Conservation (phyloP, 2,888 invertebrate species). For the Phortica okadai region DNA sequence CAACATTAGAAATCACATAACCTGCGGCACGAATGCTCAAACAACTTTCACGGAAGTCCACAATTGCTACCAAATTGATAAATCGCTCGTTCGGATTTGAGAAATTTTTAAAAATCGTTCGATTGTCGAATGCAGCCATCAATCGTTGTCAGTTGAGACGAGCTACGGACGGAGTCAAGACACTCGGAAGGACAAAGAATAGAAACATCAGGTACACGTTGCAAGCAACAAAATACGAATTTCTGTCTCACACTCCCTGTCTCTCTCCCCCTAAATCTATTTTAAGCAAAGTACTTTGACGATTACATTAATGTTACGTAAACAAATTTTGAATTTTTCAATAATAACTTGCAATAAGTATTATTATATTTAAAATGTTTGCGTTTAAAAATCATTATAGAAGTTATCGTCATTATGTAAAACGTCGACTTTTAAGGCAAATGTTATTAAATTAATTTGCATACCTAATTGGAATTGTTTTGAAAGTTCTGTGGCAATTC, state of each 20-base stretch:
- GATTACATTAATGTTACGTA: too few relatives aligned
- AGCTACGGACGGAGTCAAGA: not conserved
- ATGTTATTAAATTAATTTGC: constrained; percentile 25
- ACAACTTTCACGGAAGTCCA: not conserved
- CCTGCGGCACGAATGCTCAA: not conserved
- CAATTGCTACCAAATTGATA: constrained; percentile 5
- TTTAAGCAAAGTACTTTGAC: not conserved
- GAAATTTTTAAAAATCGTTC: not conserved
- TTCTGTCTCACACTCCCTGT: not conserved
- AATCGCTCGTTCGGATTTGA: constrained; percentile 12
- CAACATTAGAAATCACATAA: constrained; percentile 9
- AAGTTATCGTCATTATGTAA: too few relatives aligned
- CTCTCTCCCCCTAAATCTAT: not conserved
- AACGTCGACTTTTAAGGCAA: not conserved
- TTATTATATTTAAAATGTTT: too few relatives aligned
- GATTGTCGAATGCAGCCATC: not conserved
- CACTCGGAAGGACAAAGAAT: not conserved
- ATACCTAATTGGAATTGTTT: constrained; percentile 19
- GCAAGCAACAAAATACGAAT: not conserved
- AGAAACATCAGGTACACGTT: not conserved
- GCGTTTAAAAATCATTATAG: too few relatives aligned
- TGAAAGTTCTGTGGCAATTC: not conserved
- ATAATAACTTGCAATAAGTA: too few relatives aligned
- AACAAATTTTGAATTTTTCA: too few relatives aligned
- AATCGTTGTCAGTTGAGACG: not conserved